A percentile compares a stretch with the other conserved stretches of the same genome.
phyloP scores from a whole-genome alignment of 2,113 vertebrate genomes.

The Coracopsis vasa region DNA sequence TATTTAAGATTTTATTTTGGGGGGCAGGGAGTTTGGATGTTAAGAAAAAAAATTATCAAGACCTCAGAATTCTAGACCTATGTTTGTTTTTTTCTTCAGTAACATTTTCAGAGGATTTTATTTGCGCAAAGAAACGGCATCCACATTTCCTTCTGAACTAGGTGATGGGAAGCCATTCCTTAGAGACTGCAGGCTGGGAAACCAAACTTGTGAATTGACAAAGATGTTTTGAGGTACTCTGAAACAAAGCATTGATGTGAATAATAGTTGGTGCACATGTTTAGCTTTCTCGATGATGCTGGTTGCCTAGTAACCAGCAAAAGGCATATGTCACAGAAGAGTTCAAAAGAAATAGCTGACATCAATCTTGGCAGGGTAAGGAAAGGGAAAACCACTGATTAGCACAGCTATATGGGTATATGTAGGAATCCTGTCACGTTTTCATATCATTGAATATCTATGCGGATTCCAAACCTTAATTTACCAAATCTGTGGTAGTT shows the following conservation, averaged over 20 bases:
- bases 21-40: not conserved
- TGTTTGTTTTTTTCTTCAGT: not conserved
- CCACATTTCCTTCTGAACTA: not conserved
- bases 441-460: not conserved
- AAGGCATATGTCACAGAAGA: constrained; percentile 18
- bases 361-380: constrained; percentile 28
- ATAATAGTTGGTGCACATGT: not conserved
- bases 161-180: not conserved
- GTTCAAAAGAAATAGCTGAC: constrained; percentile 27
- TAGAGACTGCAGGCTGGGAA: not conserved
- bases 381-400: not conserved
- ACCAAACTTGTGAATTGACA: not conserved
- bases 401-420: not conserved
- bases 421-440: constrained; percentile 6
- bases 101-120: not conserved
- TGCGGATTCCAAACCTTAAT: not conserved
- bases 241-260: not conserved
- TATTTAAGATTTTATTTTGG: not conserved
- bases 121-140: not conserved
- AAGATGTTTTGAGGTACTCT: not conserved
- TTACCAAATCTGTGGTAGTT: not conserved
- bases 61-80: not conserved
- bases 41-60: not conserved
- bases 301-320: constrained; percentile 32
- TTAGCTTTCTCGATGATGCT: not conserved